These are phyloP conservation scores for Poecilia wingei DNA, from an alignment of 2,797 vertebrate species.

Conservation along the genomic window DNA sequence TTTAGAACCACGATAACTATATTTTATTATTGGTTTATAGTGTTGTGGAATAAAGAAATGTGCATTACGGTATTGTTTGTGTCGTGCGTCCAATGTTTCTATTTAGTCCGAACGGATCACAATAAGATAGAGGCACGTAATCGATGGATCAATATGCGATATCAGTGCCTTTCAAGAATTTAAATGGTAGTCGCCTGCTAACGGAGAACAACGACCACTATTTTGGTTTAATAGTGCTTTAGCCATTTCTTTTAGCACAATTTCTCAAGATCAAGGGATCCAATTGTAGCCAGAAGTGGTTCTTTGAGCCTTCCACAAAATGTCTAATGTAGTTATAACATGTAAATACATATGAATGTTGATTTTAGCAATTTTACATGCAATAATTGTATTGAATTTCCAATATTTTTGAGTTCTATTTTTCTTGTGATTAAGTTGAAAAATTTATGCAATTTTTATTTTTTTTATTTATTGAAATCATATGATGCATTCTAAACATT, in stretches of 20 bases:
- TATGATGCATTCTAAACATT: background rate
- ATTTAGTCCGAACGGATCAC: background rate
- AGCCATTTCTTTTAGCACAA: background rate
- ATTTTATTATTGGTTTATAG: constrained; percentile 79
- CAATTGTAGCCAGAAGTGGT: background rate
- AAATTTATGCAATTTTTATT: too few relatives aligned
- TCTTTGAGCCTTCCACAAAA: background rate
- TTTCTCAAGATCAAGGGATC: background rate
- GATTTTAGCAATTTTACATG: background rate
- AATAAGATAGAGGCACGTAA: background rate
- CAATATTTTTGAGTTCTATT: background rate
- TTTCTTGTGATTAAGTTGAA: background rate
- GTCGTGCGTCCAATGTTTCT: constrained; percentile 6
- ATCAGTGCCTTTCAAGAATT: background rate
- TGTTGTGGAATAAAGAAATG: constrained; percentile 81
- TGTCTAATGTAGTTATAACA: background rate
- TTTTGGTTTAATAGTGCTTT: background rate
- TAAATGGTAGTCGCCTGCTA: background rate
- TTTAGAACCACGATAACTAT: constrained; percentile 65
- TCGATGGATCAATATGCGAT: background rate
- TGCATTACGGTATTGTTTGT: constrained; percentile 58
- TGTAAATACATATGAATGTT: background rate
- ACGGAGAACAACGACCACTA: background rate
- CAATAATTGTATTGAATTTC: background rate
- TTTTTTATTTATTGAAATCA: too few relatives aligned